Evolutionary conservation across 37 sponge, comb jelly and placozoan species (phyloP).

Genomic region (Cliona cf. orientalis): DNA sequence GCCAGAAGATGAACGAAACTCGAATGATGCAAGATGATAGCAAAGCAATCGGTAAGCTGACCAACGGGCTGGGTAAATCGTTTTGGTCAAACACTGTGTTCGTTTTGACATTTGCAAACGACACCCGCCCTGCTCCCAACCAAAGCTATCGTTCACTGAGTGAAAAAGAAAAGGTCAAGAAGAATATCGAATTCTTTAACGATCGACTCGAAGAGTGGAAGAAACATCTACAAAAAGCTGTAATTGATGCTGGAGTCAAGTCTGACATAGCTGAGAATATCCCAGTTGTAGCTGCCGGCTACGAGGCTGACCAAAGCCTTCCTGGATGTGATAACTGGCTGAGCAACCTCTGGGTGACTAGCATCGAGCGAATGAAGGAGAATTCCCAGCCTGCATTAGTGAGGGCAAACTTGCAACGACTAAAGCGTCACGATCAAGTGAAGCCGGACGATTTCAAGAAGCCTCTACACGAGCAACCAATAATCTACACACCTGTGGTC

Average conservation of each 20-base stretch:
- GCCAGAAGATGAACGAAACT: neutral
- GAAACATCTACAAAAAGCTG: neutral
- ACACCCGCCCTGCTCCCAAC: too few relatives aligned
- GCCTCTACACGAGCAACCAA: conserved; percentile 12
- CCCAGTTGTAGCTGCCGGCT: conserved; percentile 8
- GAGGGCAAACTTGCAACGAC: neutral
- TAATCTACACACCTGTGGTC: neutral
- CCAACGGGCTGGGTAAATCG: neutral
- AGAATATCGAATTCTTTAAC: neutral
- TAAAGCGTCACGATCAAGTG: neutral
- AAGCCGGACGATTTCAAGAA: conserved; percentile 1
- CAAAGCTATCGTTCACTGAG: too few relatives aligned
- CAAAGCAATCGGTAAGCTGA: conserved; percentile 1
- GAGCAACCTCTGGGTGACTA: conserved; percentile 4
- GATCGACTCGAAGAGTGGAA: conserved; percentile 1
- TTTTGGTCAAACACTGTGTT: neutral
- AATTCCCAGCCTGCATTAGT: neutral
- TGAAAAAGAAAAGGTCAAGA: neutral
- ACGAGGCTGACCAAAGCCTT: neutral
- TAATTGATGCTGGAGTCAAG: neutral
- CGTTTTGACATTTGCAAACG: too few relatives aligned
- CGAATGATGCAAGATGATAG: neutral
- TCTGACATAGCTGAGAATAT: neutral
- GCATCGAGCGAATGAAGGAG: conserved; percentile 3
- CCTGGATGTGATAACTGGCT: conserved; percentile 17